phyloP scores from a whole-genome alignment of 2,113 vertebrate species.

The Girardinichthys multiradiatus region DNA sequence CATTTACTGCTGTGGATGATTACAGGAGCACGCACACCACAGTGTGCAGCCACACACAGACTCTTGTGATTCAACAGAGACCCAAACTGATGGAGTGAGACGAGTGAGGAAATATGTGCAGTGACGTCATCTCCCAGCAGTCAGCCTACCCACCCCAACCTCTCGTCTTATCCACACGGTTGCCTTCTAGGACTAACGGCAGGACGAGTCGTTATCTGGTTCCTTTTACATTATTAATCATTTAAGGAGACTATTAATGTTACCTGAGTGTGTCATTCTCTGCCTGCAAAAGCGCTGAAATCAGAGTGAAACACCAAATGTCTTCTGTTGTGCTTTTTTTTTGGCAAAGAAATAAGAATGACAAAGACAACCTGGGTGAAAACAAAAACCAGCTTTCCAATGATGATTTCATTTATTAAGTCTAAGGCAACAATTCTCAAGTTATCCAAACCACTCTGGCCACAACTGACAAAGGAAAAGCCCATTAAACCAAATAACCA shows the following conservation, averaged over 20 bases:
- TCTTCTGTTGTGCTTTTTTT: not conserved
- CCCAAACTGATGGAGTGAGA: conserved; percentile 48
- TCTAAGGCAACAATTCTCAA: not conserved
- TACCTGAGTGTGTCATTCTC: conserved; percentile 53
- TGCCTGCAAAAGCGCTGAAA: conserved; percentile 45
- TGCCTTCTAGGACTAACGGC: conserved; percentile 41
- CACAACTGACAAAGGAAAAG: not conserved
- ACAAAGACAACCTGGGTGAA: not conserved
- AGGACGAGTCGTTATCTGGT: conserved; percentile 48
- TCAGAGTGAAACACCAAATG: not conserved
- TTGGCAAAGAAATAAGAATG: not conserved
- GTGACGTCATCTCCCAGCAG: conserved; percentile 58
- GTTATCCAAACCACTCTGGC: not conserved
- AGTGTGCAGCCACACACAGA: conserved; percentile 30
- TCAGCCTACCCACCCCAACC: conserved; percentile 49
- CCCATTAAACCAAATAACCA: not conserved
- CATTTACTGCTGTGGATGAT: conserved; percentile 56
- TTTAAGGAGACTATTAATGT: conserved; percentile 54
- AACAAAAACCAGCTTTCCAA: not conserved
- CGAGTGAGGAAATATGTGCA: conserved; percentile 59
- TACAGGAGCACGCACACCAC: conserved; percentile 24
- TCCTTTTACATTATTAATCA: conserved; percentile 65
- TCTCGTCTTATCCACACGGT: conserved; percentile 53
- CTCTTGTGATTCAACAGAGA: conserved; percentile 47
- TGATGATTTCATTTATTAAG: not conserved